These are phyloP conservation scores for Labrus mixtus DNA, from an alignment of 2,113 vertebrate genomes.

Conservation along the genomic window DNA sequence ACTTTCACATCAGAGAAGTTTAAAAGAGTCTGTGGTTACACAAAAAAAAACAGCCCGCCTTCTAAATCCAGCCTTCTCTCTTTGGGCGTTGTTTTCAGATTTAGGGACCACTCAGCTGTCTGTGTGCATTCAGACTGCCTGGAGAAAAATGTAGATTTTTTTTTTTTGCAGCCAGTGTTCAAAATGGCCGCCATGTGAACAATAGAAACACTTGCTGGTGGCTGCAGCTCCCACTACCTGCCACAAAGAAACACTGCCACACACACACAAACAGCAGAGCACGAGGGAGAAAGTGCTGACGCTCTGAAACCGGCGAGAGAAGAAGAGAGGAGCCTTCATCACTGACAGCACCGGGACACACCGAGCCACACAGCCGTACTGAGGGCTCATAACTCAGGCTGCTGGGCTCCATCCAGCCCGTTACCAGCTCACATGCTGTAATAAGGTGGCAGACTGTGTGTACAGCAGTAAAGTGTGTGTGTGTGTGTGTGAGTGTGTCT, in stretches of 20 bases:
- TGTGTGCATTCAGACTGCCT: neutral
- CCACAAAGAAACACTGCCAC: constrained; percentile 18
- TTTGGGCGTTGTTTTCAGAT: neutral
- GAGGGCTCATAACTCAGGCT: constrained; percentile 65
- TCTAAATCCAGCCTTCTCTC: too few relatives aligned
- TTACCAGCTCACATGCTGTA: constrained; percentile 57
- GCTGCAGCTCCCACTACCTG: constrained; percentile 31
- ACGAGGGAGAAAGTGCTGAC: constrained; percentile 10
- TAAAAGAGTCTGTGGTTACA: neutral
- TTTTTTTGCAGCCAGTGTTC: constrained; percentile 14
- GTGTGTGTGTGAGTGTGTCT: constrained; percentile 11
- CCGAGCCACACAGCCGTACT: constrained; percentile 23
- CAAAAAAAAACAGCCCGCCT: neutral
- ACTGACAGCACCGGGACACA: constrained; percentile 9
- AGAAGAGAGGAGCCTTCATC: neutral
- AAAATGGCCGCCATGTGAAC: constrained; percentile 57
- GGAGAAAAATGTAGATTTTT: neutral
- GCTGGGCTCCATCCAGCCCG: constrained; percentile 63
- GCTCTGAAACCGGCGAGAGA: neutral
- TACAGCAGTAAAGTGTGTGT: constrained; percentile 23
- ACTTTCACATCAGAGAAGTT: neutral
- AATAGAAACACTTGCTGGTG: constrained; percentile 34
- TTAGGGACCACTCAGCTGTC: neutral
- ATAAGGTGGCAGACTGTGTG: constrained; percentile 44
- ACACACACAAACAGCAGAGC: neutral